Percentiles rank a stretch among this genome's conserved stretches.
These are phyloP conservation scores for Apteryx owenii DNA, from an alignment of 2,113 vertebrate species.

Conservation along the genomic window DNA sequence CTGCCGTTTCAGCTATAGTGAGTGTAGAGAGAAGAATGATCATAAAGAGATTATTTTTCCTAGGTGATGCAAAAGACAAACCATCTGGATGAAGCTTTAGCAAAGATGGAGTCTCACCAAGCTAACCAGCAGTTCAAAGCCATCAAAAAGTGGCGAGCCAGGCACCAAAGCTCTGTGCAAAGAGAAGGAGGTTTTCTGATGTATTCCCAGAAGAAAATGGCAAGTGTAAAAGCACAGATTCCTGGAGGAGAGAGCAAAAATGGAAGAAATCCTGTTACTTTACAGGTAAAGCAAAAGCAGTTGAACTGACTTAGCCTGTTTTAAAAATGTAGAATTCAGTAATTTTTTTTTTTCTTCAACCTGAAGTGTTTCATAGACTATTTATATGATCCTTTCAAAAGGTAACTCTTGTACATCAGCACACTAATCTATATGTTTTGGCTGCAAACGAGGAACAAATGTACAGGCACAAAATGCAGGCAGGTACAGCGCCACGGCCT, in stretches of 20 bases:
- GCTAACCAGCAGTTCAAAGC: slow-evolving; percentile 82
- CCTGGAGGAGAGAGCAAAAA: background rate
- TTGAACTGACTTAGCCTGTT: background rate
- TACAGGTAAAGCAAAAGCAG: slow-evolving; percentile 77
- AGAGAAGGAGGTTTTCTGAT: slow-evolving; percentile 87
- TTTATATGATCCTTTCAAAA: background rate
- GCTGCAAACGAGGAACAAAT: background rate
- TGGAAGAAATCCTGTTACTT: slow-evolving; percentile 74
- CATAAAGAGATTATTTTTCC: background rate
- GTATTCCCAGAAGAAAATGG: slow-evolving; percentile 88
- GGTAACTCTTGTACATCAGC: background rate
- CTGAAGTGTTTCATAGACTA: background rate
- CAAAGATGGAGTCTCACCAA: slow-evolving; percentile 81
- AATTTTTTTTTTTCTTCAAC: background rate
- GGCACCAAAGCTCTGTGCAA: slow-evolving; percentile 65
- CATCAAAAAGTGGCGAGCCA: slow-evolving; percentile 87
- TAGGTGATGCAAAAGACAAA: slow-evolving; percentile 90
- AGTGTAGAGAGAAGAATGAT: background rate
- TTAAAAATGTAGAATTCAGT: background rate
- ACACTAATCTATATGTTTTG: accelerated
- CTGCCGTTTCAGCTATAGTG: background rate
- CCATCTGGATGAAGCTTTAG: slow-evolving; percentile 85
- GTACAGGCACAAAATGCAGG: background rate
- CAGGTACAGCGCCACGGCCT: background rate
- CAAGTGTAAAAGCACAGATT: slow-evolving; percentile 72